Conservation (phyloP, 2,113 vertebrate species). For the Narcine bancroftii region DNA sequence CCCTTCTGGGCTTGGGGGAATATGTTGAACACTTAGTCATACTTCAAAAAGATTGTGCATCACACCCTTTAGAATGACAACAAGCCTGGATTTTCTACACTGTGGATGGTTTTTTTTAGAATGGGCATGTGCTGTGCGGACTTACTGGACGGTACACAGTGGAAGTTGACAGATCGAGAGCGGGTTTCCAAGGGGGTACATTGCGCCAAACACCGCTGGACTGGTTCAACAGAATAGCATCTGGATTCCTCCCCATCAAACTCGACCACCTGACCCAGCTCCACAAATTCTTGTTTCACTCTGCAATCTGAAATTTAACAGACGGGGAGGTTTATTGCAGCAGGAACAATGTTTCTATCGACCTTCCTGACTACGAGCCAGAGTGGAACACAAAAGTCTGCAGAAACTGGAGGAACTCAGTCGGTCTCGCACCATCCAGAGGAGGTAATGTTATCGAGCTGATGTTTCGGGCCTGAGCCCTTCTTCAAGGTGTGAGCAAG, state of each 20-base stretch:
- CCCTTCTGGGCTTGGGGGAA: neutral
- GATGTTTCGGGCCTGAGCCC: too few relatives aligned
- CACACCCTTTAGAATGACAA: neutral
- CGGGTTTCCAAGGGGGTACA: constrained; percentile 50
- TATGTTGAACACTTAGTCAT: neutral
- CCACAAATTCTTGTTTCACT: constrained; percentile 53
- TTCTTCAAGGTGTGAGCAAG: too few relatives aligned
- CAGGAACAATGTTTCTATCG: too few relatives aligned
- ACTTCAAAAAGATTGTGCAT: neutral
- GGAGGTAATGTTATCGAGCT: too few relatives aligned
- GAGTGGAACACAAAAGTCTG: too few relatives aligned
- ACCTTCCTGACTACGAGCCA: too few relatives aligned
- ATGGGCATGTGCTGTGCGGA: neutral
- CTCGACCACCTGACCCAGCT: constrained; percentile 50
- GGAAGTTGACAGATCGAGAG: constrained; percentile 53
- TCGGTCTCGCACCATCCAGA: too few relatives aligned
- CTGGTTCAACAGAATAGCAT: constrained; percentile 61
- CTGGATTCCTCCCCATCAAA: constrained; percentile 48
- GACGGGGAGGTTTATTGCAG: neutral
- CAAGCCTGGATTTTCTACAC: neutral
- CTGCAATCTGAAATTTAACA: constrained; percentile 53
- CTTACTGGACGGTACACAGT: constrained; percentile 58
- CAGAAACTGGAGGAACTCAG: too few relatives aligned
- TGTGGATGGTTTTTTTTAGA: too few relatives aligned
- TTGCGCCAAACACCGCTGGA: constrained; percentile 55